phyloP scores from a whole-genome alignment of 1,140 invertebrate genomes.

The Apis dorsata region DNA sequence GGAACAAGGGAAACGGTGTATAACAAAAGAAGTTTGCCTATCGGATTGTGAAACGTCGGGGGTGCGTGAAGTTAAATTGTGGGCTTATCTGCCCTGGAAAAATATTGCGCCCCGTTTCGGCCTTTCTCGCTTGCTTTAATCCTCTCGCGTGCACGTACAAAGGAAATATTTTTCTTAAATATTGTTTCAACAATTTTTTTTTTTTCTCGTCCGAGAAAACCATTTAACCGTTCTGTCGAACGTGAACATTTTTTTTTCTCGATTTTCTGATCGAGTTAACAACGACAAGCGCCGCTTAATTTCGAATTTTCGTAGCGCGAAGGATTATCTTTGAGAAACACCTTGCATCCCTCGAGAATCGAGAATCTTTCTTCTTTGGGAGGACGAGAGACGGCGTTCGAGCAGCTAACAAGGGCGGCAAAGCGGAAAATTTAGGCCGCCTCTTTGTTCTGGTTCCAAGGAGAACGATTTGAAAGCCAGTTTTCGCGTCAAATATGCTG shows the following conservation, averaged over 20 bases:
- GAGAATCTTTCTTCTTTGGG: not conserved
- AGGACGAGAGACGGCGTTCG: constrained; percentile 31
- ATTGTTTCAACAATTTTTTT: constrained; percentile 1
- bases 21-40: constrained; percentile 45
- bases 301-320: not conserved
- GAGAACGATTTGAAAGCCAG: constrained; percentile 47
- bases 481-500: constrained; percentile 77
- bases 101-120: constrained; percentile 41
- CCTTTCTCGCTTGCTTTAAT: constrained; percentile 5
- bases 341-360: not conserved
- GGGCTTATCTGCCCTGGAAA: constrained; percentile 56
- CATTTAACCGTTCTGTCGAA: not conserved
- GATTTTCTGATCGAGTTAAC: not conserved
- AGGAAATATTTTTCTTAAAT: constrained; percentile 43
- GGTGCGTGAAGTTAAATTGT: constrained; percentile 18
- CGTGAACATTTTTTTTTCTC: not conserved
- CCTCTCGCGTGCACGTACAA: not conserved
- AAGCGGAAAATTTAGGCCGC: constrained; percentile 74
- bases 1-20: not conserved
- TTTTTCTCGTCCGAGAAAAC: not conserved
- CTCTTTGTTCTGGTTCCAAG: constrained; percentile 13
- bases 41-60: constrained; percentile 47
- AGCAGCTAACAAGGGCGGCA: constrained; percentile 65
- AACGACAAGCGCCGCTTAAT: not conserved
- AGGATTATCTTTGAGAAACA: not conserved